These are phyloP conservation scores for Coregonus ussuriensis DNA, from an alignment of 2,797 vertebrate genomes.

Conservation along the genomic window DNA sequence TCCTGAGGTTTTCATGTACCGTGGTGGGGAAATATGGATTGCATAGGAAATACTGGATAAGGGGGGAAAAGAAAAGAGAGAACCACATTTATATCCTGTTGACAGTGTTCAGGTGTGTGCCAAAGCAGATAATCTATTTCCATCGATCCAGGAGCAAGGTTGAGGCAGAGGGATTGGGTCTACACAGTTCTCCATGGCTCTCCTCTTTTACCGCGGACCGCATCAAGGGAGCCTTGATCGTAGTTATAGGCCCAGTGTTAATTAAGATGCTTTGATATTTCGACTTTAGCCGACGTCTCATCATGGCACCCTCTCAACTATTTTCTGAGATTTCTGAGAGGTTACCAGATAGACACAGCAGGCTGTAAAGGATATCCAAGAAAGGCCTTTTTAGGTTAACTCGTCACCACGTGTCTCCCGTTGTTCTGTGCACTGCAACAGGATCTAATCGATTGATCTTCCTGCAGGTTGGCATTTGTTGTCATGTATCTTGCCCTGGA, in stretches of 20 bases:
- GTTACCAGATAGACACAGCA: conserved; percentile 4
- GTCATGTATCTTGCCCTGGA: too few species aligned
- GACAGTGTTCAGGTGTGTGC: conserved; percentile 75
- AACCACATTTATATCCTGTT: conserved; percentile 67
- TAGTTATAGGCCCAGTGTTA: conserved; percentile 73
- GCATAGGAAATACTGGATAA: conserved; percentile 44
- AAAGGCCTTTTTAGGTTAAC: background rate
- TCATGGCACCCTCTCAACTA: conserved; percentile 63
- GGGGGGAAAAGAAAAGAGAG: conserved; percentile 34
- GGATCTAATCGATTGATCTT: background rate
- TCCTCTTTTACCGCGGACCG: conserved; percentile 29
- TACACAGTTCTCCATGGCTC: conserved; percentile 49
- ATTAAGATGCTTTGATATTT: conserved; percentile 77
- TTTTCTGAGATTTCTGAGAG: conserved; percentile 50
- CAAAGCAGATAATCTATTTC: conserved; percentile 77
- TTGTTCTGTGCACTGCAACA: background rate
- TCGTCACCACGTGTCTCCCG: background rate
- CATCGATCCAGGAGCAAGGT: conserved; percentile 62
- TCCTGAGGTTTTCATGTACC: conserved; percentile 52
- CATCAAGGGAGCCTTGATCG: conserved; percentile 74
- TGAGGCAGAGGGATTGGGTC: conserved; percentile 63
- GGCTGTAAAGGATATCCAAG: background rate
- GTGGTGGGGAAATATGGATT: conserved; percentile 58
- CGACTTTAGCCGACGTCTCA: conserved; percentile 56
- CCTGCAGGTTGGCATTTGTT: too few species aligned